phyloP scores from a whole-genome alignment of 2,113 vertebrate genomes.

The Oncorhynchus mykiss region DNA sequence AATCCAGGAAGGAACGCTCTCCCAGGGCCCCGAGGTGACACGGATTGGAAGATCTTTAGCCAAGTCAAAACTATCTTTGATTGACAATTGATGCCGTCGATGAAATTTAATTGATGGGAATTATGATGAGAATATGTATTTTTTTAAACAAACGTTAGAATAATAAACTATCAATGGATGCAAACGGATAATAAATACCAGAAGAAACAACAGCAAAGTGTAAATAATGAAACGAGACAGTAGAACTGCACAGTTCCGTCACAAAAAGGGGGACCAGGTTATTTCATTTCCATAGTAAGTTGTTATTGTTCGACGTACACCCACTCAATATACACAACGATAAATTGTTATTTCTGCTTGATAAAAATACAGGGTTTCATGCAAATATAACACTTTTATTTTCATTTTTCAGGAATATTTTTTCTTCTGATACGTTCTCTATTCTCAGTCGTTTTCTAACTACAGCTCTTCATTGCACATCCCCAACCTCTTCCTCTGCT shows the following conservation, averaged over 20 bases:
- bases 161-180: neutral
- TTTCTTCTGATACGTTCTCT: conserved; percentile 59
- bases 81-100: neutral
- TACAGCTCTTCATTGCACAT: conserved; percentile 65
- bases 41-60: neutral
- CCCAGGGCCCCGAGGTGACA: conserved; percentile 1
- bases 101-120: neutral
- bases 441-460: conserved; percentile 63
- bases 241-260: conserved; percentile 11
- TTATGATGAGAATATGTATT: neutral
- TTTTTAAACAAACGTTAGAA: neutral
- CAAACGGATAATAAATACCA: neutral
- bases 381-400: conserved; percentile 81
- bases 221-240: neutral
- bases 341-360: conserved; percentile 67
- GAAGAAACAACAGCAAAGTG: neutral
- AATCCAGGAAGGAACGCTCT: conserved; percentile 7
- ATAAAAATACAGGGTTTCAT: conserved; percentile 80
- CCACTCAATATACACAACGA: conserved; percentile 67
- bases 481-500: conserved; percentile 52
- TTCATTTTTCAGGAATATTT: conserved; percentile 63
- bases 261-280: conserved; percentile 54
- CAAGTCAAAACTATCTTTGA: no score
- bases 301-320: conserved; percentile 63
- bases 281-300: conserved; percentile 46